Evolutionary conservation across 2,888 invertebrate species (phyloP), one percentile per base, ranked within the genome.

Genomic region (Melipona beecheii): DNA sequence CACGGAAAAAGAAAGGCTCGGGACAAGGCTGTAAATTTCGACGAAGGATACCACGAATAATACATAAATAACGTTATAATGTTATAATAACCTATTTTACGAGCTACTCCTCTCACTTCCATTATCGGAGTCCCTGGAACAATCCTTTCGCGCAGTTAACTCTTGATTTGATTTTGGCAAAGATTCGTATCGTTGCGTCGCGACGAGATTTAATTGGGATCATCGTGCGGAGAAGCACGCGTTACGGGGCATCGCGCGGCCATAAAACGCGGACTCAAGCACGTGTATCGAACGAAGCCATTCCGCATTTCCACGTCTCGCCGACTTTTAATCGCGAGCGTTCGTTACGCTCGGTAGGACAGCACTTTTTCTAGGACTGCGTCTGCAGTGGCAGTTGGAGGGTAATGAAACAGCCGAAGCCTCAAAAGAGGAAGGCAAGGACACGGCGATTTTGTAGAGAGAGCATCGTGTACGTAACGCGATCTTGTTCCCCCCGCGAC

Each of bases 261-360:
- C 60, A 72, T 85, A 84, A 84, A 85, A 77, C 72, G 60, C 13
- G 50, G 58, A 49, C 76, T 31, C 19, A 27, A 74, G 78, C 49
- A 36, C 54, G 60, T 68, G 50, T 88, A 86, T 88, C 83, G 83
- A 75, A 65, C 81, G 79, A 85, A 76, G 68, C 70, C 83, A 80
- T 89, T 88, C 43, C 85, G 77, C 86, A 81, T 87, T 88, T 88
- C 90, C 86, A 86, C 86, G 81, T 86, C 84, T 72, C 70, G 88
- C 84, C 78, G 86, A 80, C 79, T 87, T 87, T 89, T 90, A 90
- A 90, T 92, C 89, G 88, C 68, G 64, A 79, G 75, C 90, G 87
- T 91, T 91, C 87, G 90, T 91, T 88, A 87, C 81, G 84, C 81
- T 81, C 81, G 75, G 83, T 64, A 62, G 81, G 80, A 83, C 81